Evolutionary conservation across 2,888 invertebrate genomes (phyloP), one percentile per base, ranked within the genome.

Genomic region (Oxytorus armatus): DNA sequence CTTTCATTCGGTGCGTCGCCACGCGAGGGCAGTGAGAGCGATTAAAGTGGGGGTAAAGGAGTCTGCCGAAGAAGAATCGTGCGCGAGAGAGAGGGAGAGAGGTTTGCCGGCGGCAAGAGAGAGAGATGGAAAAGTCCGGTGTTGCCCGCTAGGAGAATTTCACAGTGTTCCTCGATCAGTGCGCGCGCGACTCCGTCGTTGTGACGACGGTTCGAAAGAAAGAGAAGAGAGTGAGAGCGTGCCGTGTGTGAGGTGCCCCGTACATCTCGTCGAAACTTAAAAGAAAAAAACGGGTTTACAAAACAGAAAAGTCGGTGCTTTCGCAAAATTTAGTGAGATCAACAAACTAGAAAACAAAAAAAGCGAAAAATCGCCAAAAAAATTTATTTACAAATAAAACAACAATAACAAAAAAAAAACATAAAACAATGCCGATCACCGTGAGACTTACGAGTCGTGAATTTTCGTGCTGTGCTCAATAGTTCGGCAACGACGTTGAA

Each of bases 391-490:
- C 14, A 14, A n/a, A 49, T 44, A 11, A 74, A 65, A 42, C 8
- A 33, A 49, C 36, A 36, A 25, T 14, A 11, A 18, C 39, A 33
- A 18, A 61, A 18, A 49, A 61, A 7, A 39, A 69, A 23, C 33
- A 77, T 47, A 8, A 70, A 55, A 72, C 39, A 65, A 75, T 75
- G 69, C 61, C 75, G 79, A 63, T 65, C 63, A 44, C 75, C 47
- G 79, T 76, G 76, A 80, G 61, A 55, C 76, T 72, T n/a, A 72
- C 76, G 44, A 76, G 72, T 80, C 79, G 79, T 76, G 79, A 76
- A 80, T 59, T 80, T 80, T 80, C 79, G 79, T 76, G 72, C 68
- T 61, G 76, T 76, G 70, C 59, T 49, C 69, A 51, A 79, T 76
- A 59, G 23, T 61, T 44, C 33, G 7, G 33, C 49, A 44, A 7